Percentiles rank a stretch among this genome's conserved stretches.
Evolutionary conservation across 2,113 vertebrate genomes (phyloP).

Genomic region (Sander vitreus): DNA sequence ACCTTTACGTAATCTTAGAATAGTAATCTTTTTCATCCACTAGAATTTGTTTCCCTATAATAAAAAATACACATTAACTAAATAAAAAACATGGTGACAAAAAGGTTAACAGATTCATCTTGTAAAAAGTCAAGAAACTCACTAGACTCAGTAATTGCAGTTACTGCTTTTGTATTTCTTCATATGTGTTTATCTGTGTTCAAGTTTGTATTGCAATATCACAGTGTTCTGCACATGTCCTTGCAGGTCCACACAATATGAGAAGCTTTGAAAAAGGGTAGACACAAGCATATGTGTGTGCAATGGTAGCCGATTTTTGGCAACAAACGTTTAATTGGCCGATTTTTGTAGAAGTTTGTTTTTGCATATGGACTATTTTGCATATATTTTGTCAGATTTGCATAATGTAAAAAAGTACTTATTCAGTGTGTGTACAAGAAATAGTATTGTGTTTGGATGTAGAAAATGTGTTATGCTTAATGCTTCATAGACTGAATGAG

Average conservation of each 20-base stretch:
- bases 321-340: constrained; percentile 48
- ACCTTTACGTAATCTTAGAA: not conserved
- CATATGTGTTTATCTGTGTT: constrained; percentile 4
- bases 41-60: not conserved
- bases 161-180: constrained; percentile 18
- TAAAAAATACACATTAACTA: not conserved
- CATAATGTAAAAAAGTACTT: constrained; percentile 71
- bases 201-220: constrained; percentile 14
- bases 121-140: not conserved
- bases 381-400: constrained; percentile 56
- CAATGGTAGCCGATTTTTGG: constrained; percentile 52
- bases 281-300: constrained; percentile 53
- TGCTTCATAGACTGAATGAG: constrained; percentile 10
- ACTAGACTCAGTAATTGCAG: not conserved
- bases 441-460: constrained; percentile 11
- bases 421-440: constrained; percentile 40
- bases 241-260: not conserved
- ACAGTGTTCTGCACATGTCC: constrained; percentile 18
- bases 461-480: constrained; percentile 9
- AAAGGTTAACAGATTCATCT: not conserved
- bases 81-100: not conserved
- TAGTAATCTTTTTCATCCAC: not conserved
- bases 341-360: constrained; percentile 58
- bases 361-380: constrained; percentile 42
- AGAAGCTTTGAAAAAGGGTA: constrained; percentile 22